Base-by-base conservation (phyloP, 2,888 invertebrate genomes). In the Zele albiditarsus region DNA sequence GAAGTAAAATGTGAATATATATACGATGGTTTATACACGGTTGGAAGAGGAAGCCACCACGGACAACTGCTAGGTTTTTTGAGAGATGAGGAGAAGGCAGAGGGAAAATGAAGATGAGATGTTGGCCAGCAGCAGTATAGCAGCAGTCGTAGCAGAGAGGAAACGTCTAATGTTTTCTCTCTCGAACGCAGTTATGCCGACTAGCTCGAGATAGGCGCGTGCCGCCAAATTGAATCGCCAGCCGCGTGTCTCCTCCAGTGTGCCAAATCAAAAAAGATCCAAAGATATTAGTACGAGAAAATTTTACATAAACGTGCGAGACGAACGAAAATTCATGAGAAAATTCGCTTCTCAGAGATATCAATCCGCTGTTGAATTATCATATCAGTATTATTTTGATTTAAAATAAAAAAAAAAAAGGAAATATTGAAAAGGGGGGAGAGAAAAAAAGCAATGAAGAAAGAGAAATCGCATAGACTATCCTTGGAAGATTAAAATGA, bases 181-280 rank as follows among this genome's bases (percentile, higher is more conserved):
- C 84, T 82, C 83, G 83, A 82, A 82, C 84, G 86, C 87, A 88
- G 88, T 88, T 84, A 87, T 86, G 86, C 84, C 86, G 87, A 85
- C 83, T 86, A 84, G 85, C 84, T 86, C 84, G 68, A 46, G 62
- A 73, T 57, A 76, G 63, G 76, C 72, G 76, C 73, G 79, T 75
- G 76, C 79, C 77, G 79, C 77, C 75, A 80, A 80, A 78, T 78
- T 76, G 62, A 77, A 77, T 53, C 77, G 77, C 75, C 78, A 66
- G 53, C 73, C 31, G 62, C 63, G 31, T 63, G 28, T 57, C 31
- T 70, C 38, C 28, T 46, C 31, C 31, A 33, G 73, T 16, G 20
- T 57, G 69, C 58, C 53, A 62, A 60, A 62, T n/a, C 20, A 6
- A 70, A 71, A 66, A 66, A 70, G 69, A 71, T 78, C 69, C 71